Evolutionary conservation across 2,888 invertebrate species (phyloP), one percentile per base, ranked within the genome.

Genomic region (Xestia rhomboidea): DNA sequence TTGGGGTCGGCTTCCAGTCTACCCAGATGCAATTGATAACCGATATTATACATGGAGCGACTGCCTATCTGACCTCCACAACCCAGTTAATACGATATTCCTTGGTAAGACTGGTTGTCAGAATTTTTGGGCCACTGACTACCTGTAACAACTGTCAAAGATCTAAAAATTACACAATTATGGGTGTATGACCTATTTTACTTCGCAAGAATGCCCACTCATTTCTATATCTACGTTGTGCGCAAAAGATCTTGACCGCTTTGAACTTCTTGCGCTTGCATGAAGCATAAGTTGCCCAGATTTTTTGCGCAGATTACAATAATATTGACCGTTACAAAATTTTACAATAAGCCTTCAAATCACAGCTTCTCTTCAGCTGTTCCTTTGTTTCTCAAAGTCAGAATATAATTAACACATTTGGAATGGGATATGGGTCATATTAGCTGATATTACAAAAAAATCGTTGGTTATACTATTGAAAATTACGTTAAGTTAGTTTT

Each of bases 241-340:
- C 46, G 46, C 46, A 54, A 68, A 80, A 79, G 24, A 46, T 54
- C 51, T 79, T 57, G 18, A 24, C 51, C 13, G 7, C 24, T n/a
- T 30, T 49, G n/a, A 51, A 4, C 41, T 15, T n/a, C 2, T 38
- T n/a, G 63, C 63, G 1, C 3, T n/a, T 18, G 3, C 49, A 11
- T 30, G 4, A 15, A n/a, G 15, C n/a, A n/a, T 63, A 24, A 27
- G 27, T 27, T 10, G 57, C 0, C 30, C 41, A 75, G 30, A 54
- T 69, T 67, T 79, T 66, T n/a, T 54, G 21, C 41, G 15, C 30
- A 24, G 4, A 46, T 63, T 49, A 15, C 57, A 57, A 80, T 70
- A 81, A 68, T 77, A 82, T 54, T 69, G 57, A 66, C 68, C 69
- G 51, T 62, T 69, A 4, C 60, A 54, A 18, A 44, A 68, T 30